Conservation (phyloP, 1,140 invertebrate genomes). For the Ceratoteleas bidentatus region DNA sequence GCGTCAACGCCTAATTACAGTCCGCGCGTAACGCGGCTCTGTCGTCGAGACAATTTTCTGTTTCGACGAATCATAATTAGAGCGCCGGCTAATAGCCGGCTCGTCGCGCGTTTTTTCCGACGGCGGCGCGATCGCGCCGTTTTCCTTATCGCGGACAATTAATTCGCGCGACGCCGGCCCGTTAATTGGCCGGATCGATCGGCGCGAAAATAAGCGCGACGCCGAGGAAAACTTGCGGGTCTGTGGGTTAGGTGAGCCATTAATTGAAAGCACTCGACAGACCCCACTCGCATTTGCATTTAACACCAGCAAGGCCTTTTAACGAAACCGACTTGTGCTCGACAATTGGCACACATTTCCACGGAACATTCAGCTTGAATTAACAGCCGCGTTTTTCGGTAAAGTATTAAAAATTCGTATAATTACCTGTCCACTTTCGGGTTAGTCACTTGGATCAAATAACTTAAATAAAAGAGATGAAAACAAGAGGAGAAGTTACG, state of each 20-base stretch:
- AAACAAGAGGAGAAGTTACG: constrained; percentile 16
- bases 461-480: constrained; percentile 17
- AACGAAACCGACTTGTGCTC: constrained; percentile 78
- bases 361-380: constrained; percentile 78
- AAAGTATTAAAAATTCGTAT: constrained; percentile 15
- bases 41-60: constrained; percentile 66
- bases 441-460: constrained; percentile 33
- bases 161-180: too few species aligned
- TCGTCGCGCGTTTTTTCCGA: too few species aligned
- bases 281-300: constrained; percentile 78
- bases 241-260: constrained; percentile 72
- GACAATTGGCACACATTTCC: constrained; percentile 77
- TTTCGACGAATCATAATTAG: constrained; percentile 64
- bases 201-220: too few species aligned
- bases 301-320: constrained; percentile 78
- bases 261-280: constrained; percentile 79
- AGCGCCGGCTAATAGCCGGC: constrained; percentile 52
- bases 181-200: too few species aligned
- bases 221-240: constrained; percentile 71
- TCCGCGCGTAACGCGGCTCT: constrained; percentile 48
- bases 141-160: too few species aligned
- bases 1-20: constrained; percentile 63
- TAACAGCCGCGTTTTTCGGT: constrained; percentile 67
- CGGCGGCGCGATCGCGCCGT: too few species aligned
- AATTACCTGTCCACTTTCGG: constrained; percentile 39